phyloP scores from a whole-genome alignment of 2,888 invertebrate genomes.

The Leptinotarsa tumamoca region DNA sequence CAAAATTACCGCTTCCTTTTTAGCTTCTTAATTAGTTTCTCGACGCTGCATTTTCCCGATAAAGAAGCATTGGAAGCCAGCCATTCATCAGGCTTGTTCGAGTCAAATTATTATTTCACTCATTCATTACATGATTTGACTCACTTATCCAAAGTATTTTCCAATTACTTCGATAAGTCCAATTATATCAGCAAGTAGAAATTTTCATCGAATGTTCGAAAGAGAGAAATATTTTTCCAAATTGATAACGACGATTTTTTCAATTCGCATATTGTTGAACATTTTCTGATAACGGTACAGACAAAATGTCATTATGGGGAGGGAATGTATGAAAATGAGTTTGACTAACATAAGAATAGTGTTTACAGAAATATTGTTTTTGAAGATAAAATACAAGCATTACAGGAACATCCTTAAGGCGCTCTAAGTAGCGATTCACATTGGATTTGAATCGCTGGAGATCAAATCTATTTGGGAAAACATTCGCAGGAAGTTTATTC shows the following conservation, averaged over 20 bases:
- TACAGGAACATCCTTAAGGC: too few relatives aligned
- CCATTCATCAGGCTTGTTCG: conserved; percentile 27
- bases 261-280: too few relatives aligned
- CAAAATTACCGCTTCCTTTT: conserved; percentile 43
- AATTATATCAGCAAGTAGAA: conserved; percentile 17
- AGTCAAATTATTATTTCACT: conserved; percentile 38
- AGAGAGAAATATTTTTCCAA: conserved; percentile 2
- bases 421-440: too few relatives aligned
- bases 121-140: conserved; percentile 31
- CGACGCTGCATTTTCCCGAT: conserved; percentile 40
- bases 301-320: too few relatives aligned
- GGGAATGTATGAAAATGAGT: too few relatives aligned
- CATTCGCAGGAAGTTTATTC: too few relatives aligned
- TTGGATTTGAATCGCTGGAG: too few relatives aligned
- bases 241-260: background rate
- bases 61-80: conserved; percentile 36
- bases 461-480: too few relatives aligned
- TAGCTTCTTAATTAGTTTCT: conserved; percentile 44
- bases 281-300: too few relatives aligned
- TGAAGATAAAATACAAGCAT: too few relatives aligned
- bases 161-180: conserved; percentile 33
- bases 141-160: conserved; percentile 35
- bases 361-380: too few relatives aligned
- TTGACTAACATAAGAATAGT: too few relatives aligned
- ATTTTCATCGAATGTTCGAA: background rate